Base-by-base conservation (phyloP, 2,113 vertebrate species). In the Hyaena hyaena region DNA sequence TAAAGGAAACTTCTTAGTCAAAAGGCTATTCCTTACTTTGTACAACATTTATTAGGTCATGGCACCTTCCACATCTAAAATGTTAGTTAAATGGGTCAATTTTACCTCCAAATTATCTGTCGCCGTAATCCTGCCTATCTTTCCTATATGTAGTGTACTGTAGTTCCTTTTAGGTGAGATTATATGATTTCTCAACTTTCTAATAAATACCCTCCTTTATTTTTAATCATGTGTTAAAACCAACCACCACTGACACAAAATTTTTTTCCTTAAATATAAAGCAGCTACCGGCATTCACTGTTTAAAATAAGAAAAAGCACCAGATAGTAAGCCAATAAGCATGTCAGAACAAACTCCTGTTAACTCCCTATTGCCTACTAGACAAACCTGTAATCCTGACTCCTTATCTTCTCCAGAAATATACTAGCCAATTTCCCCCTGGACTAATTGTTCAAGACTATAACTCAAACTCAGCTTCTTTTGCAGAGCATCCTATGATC, bases 141-240 rank as follows among this genome's bases (percentile, higher is more conserved):
- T 55, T 9, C 11, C 7, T 31, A 43, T 58, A 15, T 76, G 3
- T 1, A 65, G 0, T 53, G 35, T 2, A 48, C 0, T 48, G 0
- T 39, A 10, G 5, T n/a, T 83, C 2, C 31, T 33, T 35, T 76
- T 39, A 73, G 5, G 1, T 88, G 11, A 73, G 12, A 50, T 23
- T 0, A 66, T 31, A 83, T 4, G 17, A 35, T 31, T 15, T n/a
- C 65, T 88, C 43, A 69, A 21, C 2, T 71, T 5, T 33, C 2
- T 39, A 33, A 79, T 90, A 95, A 87, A 87, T n/a, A 39, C 7
- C 0, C 21, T 26, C 1, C 3, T 17, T 39, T 81, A 12, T 39
- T 55, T 11, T 17, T n/a, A n/a, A 68, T 45, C 1, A 82, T 33
- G 33, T 19, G 5, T 68, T 76, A 15, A 84, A 3, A 24, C 2